Percentiles rank a stretch among this genome's conserved stretches.
These are phyloP conservation scores for Falco biarmicus DNA, from an alignment of 2,797 vertebrate species.

Conservation along the genomic window DNA sequence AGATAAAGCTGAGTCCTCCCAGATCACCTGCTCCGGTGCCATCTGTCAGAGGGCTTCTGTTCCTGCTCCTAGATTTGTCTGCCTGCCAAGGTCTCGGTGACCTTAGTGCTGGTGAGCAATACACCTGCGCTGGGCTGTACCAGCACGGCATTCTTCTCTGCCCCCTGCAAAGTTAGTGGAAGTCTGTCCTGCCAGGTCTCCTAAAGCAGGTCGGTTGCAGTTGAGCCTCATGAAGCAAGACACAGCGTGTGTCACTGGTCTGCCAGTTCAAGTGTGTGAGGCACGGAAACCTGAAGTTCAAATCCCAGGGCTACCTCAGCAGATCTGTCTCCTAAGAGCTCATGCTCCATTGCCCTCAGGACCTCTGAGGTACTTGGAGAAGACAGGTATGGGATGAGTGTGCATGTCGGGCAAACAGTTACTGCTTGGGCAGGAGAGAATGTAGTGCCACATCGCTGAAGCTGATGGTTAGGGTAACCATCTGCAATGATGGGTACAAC, in stretches of 20 bases:
- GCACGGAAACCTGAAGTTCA: neutral
- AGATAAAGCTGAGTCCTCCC: neutral
- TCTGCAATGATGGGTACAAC: neutral
- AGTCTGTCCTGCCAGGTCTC: too few relatives aligned
- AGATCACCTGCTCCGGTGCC: neutral
- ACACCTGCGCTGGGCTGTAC: too few relatives aligned
- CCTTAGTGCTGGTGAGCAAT: neutral
- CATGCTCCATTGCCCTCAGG: neutral
- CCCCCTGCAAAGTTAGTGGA: too few relatives aligned
- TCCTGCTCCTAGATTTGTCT: neutral
- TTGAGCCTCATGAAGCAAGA: too few relatives aligned
- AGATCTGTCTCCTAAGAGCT: neutral
- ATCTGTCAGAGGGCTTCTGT: neutral
- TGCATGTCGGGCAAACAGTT: neutral
- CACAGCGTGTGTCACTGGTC: too few relatives aligned
- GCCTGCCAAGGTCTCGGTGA: neutral
- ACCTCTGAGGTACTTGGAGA: neutral
- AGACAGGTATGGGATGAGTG: neutral
- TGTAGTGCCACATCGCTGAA: accelerated
- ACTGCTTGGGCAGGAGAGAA: neutral
- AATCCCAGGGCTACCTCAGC: neutral
- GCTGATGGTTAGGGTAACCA: too few relatives aligned
- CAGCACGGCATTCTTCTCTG: too few relatives aligned
- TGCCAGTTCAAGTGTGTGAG: too few relatives aligned
- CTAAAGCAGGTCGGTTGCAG: too few relatives aligned